phyloP scores from a whole-genome alignment of 2,113 vertebrate species.

The Prunella himalayana region DNA sequence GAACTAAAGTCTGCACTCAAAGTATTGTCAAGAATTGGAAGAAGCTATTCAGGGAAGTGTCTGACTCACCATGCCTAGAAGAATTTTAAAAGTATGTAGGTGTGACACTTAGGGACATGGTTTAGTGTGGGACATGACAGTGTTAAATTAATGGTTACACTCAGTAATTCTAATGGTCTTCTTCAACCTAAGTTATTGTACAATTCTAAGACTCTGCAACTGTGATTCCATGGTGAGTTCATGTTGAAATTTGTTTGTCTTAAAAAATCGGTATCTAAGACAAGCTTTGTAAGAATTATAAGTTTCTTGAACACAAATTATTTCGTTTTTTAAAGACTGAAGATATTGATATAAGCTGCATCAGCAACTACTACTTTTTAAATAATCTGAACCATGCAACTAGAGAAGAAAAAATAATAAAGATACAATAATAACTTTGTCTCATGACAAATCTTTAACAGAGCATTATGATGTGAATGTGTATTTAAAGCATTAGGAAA shows the following conservation, averaged over 20 bases:
- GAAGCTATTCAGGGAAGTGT: background rate
- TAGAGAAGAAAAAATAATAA: background rate
- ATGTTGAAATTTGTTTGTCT: background rate
- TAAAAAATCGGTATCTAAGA: background rate
- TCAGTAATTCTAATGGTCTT: background rate
- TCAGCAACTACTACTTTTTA: background rate
- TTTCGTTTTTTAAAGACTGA: background rate
- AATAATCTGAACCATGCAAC: background rate
- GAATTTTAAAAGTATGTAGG: background rate
- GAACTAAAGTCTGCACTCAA: background rate
- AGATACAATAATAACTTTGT: background rate
- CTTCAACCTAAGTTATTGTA: background rate
- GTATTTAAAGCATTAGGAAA: background rate
- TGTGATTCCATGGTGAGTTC: background rate
- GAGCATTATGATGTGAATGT: background rate
- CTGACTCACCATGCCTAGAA: background rate
- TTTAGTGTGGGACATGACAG: background rate
- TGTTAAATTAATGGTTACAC: background rate
- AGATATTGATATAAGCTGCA: background rate
- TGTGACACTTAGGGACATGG: background rate
- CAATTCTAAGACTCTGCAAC: background rate
- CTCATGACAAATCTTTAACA: background rate
- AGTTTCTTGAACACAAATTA: background rate
- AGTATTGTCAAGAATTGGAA: background rate
- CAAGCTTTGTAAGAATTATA: background rate